These are phyloP conservation scores for Tupaia tana DNA, from an alignment of 2,113 vertebrate genomes.

Conservation along the genomic window DNA sequence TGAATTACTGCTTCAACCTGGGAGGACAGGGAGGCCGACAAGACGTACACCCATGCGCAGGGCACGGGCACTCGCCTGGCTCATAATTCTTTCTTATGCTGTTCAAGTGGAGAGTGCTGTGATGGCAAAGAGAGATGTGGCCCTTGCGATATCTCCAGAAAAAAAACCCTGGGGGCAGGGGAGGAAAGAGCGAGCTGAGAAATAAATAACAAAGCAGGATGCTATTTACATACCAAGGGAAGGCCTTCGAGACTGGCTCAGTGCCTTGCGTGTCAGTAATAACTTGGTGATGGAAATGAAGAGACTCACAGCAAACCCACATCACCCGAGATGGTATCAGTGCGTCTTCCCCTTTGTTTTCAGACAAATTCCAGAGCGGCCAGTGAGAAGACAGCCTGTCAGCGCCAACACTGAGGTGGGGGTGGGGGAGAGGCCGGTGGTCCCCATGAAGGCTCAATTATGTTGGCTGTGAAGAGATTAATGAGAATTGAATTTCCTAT, in stretches of 20 bases:
- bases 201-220: slow-evolving; percentile 69
- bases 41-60: slow-evolving; percentile 34
- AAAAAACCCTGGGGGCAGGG: slow-evolving; percentile 55
- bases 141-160: slow-evolving; percentile 61
- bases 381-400: slow-evolving; percentile 22
- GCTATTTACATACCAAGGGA: slow-evolving; percentile 64
- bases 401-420: slow-evolving; percentile 2
- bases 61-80: neutral
- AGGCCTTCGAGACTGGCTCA: slow-evolving; percentile 60
- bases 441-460: slow-evolving; percentile 81
- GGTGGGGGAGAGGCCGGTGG: slow-evolving; percentile 58
- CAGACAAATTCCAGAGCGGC: slow-evolving; percentile 32
- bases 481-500: slow-evolving; percentile 86
- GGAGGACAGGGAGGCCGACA: slow-evolving; percentile 58
- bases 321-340: slow-evolving; percentile 14
- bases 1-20: slow-evolving; percentile 77
- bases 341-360: slow-evolving; percentile 67
- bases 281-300: slow-evolving; percentile 70
- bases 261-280: slow-evolving; percentile 70
- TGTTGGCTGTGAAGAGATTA: slow-evolving; percentile 83
- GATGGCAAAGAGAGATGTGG: slow-evolving; percentile 67
- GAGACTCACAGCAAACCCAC: slow-evolving; percentile 31
- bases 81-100: slow-evolving; percentile 68
- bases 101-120: slow-evolving; percentile 61
- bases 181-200: slow-evolving; percentile 53